These are phyloP conservation scores for Monochamus alternatus DNA, from an alignment of 2,888 invertebrate genomes.

Conservation along the genomic window DNA sequence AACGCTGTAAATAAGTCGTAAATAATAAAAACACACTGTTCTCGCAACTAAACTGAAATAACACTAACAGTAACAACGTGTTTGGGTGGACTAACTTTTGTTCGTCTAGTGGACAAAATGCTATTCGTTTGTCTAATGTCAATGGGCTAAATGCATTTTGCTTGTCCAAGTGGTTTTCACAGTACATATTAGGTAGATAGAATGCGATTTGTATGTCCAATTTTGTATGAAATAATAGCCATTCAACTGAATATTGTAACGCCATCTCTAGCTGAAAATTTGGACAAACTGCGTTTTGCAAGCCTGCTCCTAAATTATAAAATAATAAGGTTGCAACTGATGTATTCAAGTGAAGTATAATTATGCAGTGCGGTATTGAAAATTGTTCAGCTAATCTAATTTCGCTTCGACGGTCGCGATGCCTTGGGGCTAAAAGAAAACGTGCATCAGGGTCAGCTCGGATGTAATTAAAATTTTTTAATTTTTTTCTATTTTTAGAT, in stretches of 20 bases:
- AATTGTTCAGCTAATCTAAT: too few relatives aligned
- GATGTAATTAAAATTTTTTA: too few relatives aligned
- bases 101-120: slow-evolving; percentile 20
- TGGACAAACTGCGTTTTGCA: slow-evolving; percentile 13
- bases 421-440: too few relatives aligned
- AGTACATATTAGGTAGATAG: slow-evolving; percentile 10
- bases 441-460: too few relatives aligned
- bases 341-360: too few relatives aligned
- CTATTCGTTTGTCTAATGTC: slow-evolving; percentile 19
- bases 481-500: too few relatives aligned
- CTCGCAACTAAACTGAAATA: slow-evolving; percentile 7
- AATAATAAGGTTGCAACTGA: too few relatives aligned
- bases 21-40: neutral
- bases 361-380: too few relatives aligned
- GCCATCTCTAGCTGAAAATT: slow-evolving; percentile 7
- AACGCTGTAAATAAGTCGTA: slow-evolving; percentile 7
- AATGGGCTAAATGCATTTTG: slow-evolving; percentile 22
- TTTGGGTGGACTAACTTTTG: neutral
- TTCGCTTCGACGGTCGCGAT: too few relatives aligned
- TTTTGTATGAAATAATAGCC: neutral
- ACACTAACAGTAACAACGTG: slow-evolving; percentile 16
- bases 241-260: slow-evolving; percentile 14
- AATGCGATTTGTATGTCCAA: slow-evolving; percentile 11
- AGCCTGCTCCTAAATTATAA: neutral
- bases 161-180: slow-evolving; percentile 19